Conservation (phyloP, 2,797 vertebrate genomes). For the Heliangelus exortis region DNA sequence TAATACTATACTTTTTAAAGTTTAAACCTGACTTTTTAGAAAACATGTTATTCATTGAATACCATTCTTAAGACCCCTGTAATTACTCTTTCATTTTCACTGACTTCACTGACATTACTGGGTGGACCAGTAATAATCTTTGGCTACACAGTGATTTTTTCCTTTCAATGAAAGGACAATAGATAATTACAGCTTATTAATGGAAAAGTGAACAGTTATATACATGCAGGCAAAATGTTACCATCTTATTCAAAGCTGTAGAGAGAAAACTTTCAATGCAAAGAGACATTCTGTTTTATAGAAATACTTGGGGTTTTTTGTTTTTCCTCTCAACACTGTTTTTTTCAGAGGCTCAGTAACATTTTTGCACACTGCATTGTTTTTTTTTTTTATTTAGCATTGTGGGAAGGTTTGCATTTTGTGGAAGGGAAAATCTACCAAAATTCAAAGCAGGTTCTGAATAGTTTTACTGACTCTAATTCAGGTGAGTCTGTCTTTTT, state of each 20-base stretch:
- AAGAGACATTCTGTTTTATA: background rate
- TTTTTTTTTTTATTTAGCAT: background rate
- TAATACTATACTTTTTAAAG: background rate
- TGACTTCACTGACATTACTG: constrained; percentile 48
- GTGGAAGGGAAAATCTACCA: background rate
- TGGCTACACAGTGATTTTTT: constrained; percentile 44
- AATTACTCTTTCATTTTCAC: constrained; percentile 56
- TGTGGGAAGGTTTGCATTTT: background rate
- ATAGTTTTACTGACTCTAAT: background rate
- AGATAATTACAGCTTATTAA: constrained; percentile 60
- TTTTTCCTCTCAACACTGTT: background rate
- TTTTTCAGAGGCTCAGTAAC: background rate
- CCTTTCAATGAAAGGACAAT: constrained; percentile 43
- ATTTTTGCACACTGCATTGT: background rate
- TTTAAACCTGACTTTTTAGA: background rate
- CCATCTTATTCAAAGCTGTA: background rate
- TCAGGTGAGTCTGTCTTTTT: background rate
- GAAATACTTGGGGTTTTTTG: background rate
- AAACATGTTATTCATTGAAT: background rate
- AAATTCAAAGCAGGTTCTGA: background rate
- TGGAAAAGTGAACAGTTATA: constrained; percentile 14
- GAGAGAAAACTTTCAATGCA: background rate
- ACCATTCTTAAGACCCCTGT: constrained; percentile 3
- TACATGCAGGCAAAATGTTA: background rate
- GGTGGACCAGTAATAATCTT: constrained; percentile 46